These are phyloP conservation scores for Holacanthella duospinosa DNA, from an alignment of 2,888 invertebrate genomes.

Conservation along the genomic window DNA sequence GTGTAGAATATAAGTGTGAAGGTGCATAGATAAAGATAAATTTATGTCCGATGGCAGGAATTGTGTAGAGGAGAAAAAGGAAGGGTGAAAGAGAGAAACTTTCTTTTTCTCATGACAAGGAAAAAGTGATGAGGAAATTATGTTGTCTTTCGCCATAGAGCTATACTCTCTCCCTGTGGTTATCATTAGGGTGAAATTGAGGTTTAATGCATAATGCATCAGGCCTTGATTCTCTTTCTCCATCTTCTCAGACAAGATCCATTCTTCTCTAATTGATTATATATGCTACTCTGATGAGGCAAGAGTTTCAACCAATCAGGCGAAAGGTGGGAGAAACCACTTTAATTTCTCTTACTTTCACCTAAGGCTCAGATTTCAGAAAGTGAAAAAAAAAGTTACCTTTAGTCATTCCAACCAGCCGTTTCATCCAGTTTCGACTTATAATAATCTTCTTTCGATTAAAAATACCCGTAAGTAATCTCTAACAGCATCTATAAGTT, in stretches of 20 bases:
- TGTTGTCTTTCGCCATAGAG: background rate
- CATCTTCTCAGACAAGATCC: background rate
- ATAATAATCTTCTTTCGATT: too few relatives aligned
- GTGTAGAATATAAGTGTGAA: background rate
- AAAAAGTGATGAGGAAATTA: constrained; percentile 2
- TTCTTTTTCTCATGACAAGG: background rate
- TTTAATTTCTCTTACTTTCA: background rate
- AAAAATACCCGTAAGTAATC: too few relatives aligned
- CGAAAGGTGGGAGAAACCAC: background rate
- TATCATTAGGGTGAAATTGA: constrained; percentile 9
- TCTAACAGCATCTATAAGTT: too few relatives aligned
- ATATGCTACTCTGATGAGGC: background rate
- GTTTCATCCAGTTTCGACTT: too few relatives aligned
- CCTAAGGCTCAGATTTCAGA: too few relatives aligned
- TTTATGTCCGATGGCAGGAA: background rate
- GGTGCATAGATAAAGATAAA: background rate
- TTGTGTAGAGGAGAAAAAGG: background rate
- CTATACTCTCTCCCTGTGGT: background rate
- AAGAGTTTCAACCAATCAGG: background rate
- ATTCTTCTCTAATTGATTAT: background rate
- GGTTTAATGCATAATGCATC: constrained; percentile 11
- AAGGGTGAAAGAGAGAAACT: background rate
- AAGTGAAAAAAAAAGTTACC: too few relatives aligned
- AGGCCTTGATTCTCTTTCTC: background rate
- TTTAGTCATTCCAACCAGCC: too few relatives aligned